Evolutionary conservation across 1,140 invertebrate species (phyloP).

Genomic region (Daktulosphaira vitifoliae): DNA sequence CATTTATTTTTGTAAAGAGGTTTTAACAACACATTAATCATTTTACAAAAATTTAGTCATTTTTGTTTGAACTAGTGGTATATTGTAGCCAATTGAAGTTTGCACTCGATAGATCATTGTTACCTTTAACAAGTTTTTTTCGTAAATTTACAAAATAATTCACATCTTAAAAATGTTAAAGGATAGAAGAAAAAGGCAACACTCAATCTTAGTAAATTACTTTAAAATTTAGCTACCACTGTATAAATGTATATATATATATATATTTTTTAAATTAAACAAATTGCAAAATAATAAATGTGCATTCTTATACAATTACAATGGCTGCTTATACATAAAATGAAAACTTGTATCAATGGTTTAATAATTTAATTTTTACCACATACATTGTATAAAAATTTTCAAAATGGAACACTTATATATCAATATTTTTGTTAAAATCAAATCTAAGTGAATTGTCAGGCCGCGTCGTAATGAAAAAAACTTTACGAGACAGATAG

Average conservation of each 20-base stretch:
- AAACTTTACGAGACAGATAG: neutral
- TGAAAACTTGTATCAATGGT: slow-evolving; percentile 11
- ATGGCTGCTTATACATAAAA: slow-evolving; percentile 25
- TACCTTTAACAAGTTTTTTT: too few species aligned
- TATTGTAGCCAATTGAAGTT: too few species aligned
- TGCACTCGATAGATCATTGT: too few species aligned
- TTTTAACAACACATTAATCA: too few species aligned
- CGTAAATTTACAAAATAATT: too few species aligned
- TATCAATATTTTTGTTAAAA: neutral
- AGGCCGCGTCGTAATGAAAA: neutral
- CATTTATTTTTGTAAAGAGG: too few species aligned
- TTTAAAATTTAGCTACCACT: slow-evolving; percentile 11
- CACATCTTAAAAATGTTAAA: too few species aligned
- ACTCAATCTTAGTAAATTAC: too few species aligned
- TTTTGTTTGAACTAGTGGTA: too few species aligned
- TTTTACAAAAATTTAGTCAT: too few species aligned
- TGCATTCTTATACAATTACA: slow-evolving; percentile 28
- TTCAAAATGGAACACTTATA: slow-evolving; percentile 20
- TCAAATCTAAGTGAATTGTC: slow-evolving; percentile 17
- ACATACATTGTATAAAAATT: slow-evolving; percentile 24
- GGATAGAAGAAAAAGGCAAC: too few species aligned
- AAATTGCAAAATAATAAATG: slow-evolving; percentile 30
- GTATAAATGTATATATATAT: slow-evolving; percentile 14
- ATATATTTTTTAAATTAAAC: slow-evolving; percentile 30
- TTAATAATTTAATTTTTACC: slow-evolving; percentile 19